These are phyloP conservation scores for Protosalanx chinensis DNA, from an alignment of 2,797 vertebrate species.

Conservation along the genomic window DNA sequence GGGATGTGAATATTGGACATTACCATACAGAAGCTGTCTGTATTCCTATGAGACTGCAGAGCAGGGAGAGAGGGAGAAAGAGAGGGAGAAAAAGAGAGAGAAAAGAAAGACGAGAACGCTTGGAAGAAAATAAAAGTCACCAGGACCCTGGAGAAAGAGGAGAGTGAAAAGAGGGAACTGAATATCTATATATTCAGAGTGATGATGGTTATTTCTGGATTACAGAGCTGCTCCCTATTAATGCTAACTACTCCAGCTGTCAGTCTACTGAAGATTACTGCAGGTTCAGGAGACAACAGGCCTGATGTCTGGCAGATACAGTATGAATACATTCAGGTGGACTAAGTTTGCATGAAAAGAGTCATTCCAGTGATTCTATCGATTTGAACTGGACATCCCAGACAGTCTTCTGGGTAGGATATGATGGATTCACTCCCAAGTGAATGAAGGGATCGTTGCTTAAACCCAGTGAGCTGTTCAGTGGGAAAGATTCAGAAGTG, in stretches of 20 bases:
- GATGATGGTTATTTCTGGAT: slow-evolving; percentile 44
- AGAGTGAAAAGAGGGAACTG: slow-evolving; percentile 2
- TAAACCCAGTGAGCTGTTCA: neutral
- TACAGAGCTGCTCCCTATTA: slow-evolving; percentile 49
- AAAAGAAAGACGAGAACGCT: neutral
- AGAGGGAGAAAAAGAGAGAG: neutral
- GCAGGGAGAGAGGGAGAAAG: neutral
- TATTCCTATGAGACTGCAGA: neutral
- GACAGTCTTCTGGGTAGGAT: neutral
- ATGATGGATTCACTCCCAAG: neutral
- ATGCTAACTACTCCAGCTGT: slow-evolving; percentile 50
- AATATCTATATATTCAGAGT: slow-evolving; percentile 29
- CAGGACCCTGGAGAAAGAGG: neutral
- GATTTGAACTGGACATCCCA: neutral
- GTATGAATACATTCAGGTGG: neutral
- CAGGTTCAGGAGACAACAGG: neutral
- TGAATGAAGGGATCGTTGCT: neutral
- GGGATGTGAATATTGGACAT: slow-evolving; percentile 3
- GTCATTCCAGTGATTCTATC: neutral
- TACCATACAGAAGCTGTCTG: neutral
- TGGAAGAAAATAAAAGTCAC: slow-evolving; percentile 4
- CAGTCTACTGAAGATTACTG: slow-evolving; percentile 47
- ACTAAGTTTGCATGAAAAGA: neutral
- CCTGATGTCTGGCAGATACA: neutral
- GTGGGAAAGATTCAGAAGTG: neutral